Base-by-base conservation (phyloP, 2,888 invertebrate species). In the Deilephila porcellus region DNA sequence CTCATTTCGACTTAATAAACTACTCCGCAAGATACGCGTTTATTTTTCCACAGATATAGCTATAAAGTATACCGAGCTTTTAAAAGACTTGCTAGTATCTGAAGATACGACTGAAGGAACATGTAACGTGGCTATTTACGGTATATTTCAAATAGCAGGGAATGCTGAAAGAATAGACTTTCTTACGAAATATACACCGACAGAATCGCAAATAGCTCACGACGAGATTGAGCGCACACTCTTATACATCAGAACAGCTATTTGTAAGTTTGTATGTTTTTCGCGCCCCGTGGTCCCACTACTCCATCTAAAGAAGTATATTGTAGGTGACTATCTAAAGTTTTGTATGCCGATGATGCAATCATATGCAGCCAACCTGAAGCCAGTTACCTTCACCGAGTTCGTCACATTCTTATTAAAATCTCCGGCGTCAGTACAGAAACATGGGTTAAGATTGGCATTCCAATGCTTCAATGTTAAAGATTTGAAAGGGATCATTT, bases 371-470 rank as follows among this genome's bases (percentile, higher is more conserved):
- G 82, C 82, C 20, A 85, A 86, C 63, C 78, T 91, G 45, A 86
- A 90, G 6, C 75, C 80, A 11, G 78, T 82, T 3, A 74, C 74
- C 20, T 84, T 83, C 52, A 78, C 83, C 11, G 74, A 82, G 56
- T 91, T 91, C 64, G 81, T 91, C 3, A 80, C 83, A 74, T 74
- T 82, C 17, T 72, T 88, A 60, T 74, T 91, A 71, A 76, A 90
- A 53, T 75, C 83, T 14, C 90, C 89, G 3, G 76, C 90, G 3
- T 88, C 90, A 3, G 77, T 89, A 37, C 90, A 90, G 74, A 90
- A 91, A 75, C 89, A 90, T 70, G 89, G 87, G 4, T 71, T 91
- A 63, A 84, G 89, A 1, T 77, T 90, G 19, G 90, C 91, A 2
- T 91, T 91, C 74, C 74, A 83, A 74, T 85, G 83, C 76, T 90